These are phyloP conservation scores for Clangula hyemalis DNA, from an alignment of 2,797 vertebrate species.

Conservation along the genomic window DNA sequence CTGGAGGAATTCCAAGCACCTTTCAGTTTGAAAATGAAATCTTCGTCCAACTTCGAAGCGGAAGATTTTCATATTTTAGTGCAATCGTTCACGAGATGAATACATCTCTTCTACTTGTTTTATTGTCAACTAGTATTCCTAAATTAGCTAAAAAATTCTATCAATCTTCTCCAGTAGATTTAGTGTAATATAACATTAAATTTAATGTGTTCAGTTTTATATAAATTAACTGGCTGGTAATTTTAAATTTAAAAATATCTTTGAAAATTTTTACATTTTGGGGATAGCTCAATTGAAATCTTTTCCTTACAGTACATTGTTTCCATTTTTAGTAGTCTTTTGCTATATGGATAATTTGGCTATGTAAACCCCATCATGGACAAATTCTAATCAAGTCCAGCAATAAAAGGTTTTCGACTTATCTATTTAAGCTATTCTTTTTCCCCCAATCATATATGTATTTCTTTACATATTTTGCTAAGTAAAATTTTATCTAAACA, in stretches of 20 bases:
- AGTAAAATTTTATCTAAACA: neutral
- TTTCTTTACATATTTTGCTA: neutral
- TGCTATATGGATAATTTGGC: neutral
- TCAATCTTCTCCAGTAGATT: neutral
- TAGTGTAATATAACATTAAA: neutral
- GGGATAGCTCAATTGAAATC: neutral
- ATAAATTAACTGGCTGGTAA: neutral
- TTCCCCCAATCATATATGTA: neutral
- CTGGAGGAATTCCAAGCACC: neutral
- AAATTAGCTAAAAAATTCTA: neutral
- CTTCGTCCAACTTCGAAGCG: neutral
- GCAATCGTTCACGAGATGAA: neutral
- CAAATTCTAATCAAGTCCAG: neutral
- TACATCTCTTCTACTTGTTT: neutral
- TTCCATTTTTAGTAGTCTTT: neutral
- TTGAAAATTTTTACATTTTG: neutral
- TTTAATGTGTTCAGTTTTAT: neutral
- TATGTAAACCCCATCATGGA: neutral
- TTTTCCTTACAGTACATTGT: neutral
- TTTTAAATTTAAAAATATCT: neutral
- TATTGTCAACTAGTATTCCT: neutral
- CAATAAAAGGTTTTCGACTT: neutral
- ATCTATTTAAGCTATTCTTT: neutral
- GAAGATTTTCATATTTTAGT: neutral
- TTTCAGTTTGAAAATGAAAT: neutral